Base-by-base conservation (phyloP, 2,888 invertebrate genomes). In the Marasmarcha lunaedactyla region DNA sequence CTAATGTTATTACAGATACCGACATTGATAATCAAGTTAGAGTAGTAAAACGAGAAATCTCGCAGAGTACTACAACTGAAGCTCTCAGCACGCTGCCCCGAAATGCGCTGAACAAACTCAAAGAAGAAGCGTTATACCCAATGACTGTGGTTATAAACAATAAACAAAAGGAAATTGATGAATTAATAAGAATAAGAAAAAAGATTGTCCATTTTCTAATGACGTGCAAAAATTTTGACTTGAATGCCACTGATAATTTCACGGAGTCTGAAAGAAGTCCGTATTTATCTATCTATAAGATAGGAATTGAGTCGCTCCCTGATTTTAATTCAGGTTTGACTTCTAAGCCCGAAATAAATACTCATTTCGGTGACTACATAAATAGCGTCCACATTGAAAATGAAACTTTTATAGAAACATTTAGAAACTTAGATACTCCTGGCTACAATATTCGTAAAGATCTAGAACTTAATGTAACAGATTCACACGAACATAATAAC, bases 121-220 rank as follows among this genome's bases (percentile, higher is more conserved):
- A 52, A 15, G 41, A 54, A 0, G 47, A 51, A 38, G 54, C 71
- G 1, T 40, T 66, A 3, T 38, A 46, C 15, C 66, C 70, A 15
- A 40, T 78, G 25, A 54, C 45, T 14, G 57, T 54, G 43, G 53
- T 74, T 0, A 63, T 74, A 15, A 45, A 47, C 14, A 56, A 60
- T 7, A 73, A 68, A 47, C 44, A 60, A 42, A 58, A 50, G 36
- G 73, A 77, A 55, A 46, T 72, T 9, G 47, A 57, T 33, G 56
- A 60, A 39, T 50, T 78, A 11, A 38, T 51, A 11, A 46, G 45
- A 15, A 58, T 77, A 2, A 66, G 50, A 52, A 50, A 55, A 15
- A 63, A 61, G 27, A 46, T 76, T 3, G 40, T 57, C 1, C 47
- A 49, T 13, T 59, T 56, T 12, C 45, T 68, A 6, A 57, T 54